Evolutionary conservation across 2,113 vertebrate genomes (phyloP).

Genomic region (Alethe castanea): DNA sequence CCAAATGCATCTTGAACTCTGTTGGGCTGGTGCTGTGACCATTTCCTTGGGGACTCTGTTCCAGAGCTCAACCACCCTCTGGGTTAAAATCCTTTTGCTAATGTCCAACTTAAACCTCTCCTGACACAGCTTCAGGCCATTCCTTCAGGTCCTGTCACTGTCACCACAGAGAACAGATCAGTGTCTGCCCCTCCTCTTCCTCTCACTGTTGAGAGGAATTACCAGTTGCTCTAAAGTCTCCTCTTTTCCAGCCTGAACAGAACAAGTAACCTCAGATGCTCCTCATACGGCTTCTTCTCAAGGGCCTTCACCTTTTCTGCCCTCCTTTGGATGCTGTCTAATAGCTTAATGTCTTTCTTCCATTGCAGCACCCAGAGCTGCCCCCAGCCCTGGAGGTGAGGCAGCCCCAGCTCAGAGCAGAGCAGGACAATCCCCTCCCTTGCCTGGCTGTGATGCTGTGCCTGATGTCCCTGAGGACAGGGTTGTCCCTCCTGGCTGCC

Average conservation of each 20-base stretch:
- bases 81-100: background rate
- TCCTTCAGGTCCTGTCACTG: background rate
- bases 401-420: too few species aligned
- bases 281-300: rapidly evolving
- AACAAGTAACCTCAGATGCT: background rate
- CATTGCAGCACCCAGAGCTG: rapidly evolving
- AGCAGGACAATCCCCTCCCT: too few species aligned
- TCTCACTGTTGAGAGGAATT: background rate
- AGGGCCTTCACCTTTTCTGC: background rate
- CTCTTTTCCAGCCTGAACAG: background rate
- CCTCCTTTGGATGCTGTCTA: too few species aligned
- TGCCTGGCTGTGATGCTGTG: background rate
- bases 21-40: background rate
- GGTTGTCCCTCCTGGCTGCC: background rate
- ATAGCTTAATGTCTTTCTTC: rapidly evolving
- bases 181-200: background rate
- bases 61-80: too few species aligned
- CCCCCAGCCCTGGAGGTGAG: too few species aligned
- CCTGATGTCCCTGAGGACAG: background rate
- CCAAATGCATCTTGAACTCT: background rate
- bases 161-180: background rate
- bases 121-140: background rate
- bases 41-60: background rate
- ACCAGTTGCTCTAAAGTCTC: background rate
- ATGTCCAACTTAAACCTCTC: background rate